Evolutionary conservation across 2,888 invertebrate species (phyloP).

Genomic region (Geotrupes spiniger): DNA sequence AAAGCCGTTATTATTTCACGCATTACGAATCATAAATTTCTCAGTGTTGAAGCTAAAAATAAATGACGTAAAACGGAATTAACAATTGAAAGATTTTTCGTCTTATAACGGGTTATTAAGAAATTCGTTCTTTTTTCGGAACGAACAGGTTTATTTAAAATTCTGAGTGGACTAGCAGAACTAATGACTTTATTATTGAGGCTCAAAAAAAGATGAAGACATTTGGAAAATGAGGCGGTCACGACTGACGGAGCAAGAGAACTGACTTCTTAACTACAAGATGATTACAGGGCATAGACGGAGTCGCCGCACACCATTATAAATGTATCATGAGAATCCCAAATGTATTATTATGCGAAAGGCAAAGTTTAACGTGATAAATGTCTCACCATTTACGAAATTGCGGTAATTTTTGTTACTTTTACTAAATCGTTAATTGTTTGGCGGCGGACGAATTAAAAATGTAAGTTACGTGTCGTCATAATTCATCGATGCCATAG

Average conservation of each 20-base stretch:
- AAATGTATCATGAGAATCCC: slow-evolving; percentile 9
- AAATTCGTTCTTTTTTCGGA: no score
- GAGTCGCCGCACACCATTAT: slow-evolving; percentile 5
- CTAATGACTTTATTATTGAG: slow-evolving; percentile 27
- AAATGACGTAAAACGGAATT: no score
- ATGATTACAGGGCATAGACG: slow-evolving; percentile 21
- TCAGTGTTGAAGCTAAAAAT: no score
- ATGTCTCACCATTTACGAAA: slow-evolving; percentile 8
- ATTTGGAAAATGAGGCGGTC: slow-evolving; percentile 25
- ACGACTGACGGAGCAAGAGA: slow-evolving; percentile 23
- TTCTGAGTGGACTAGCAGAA: slow-evolving; percentile 18
- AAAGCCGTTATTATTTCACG: no score
- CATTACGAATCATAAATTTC: no score
- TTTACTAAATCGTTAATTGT: not conserved
- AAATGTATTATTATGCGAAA: slow-evolving; percentile 1
- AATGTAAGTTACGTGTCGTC: no score
- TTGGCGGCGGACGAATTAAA: not conserved
- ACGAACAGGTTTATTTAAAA: not conserved
- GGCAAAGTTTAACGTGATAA: slow-evolving; percentile 1
- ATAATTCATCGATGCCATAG: no score
- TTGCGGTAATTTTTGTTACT: not conserved
- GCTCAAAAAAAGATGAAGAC: slow-evolving; percentile 24
- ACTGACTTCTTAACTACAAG: slow-evolving; percentile 20
- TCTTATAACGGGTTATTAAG: no score
- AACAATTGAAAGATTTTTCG: no score